phyloP scores from a whole-genome alignment of 35 echinoderm and acorn worm genomes.

The Heliocidaris tuberculata region DNA sequence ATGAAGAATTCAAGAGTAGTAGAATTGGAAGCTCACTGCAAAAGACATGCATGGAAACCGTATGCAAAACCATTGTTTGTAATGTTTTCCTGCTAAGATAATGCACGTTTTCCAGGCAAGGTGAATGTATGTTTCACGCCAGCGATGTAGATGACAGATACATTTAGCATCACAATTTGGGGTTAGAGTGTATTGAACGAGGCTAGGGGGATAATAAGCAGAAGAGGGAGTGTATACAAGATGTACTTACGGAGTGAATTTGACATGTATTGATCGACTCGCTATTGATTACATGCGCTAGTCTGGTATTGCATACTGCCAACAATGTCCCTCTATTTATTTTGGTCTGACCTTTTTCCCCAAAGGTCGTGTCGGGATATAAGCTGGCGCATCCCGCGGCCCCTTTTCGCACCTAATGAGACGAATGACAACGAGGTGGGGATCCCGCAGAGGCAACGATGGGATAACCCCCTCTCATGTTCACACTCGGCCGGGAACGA shows the following conservation, averaged over 20 bases:
- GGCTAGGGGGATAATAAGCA: too few species aligned
- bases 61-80: too few species aligned
- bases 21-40: too few species aligned
- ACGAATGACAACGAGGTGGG: neutral
- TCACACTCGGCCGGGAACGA: neutral
- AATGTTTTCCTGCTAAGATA: too few species aligned
- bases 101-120: too few species aligned
- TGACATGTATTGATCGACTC: neutral
- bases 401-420: constrained; percentile 7
- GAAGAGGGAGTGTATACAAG: too few species aligned
- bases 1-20: too few species aligned
- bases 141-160: too few species aligned
- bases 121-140: too few species aligned
- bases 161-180: too few species aligned
- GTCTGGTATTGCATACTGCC: neutral
- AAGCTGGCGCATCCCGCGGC: neutral
- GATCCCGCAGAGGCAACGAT: neutral
- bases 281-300: neutral
- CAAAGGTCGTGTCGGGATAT: neutral
- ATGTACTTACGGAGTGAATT: neutral
- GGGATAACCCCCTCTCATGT: neutral
- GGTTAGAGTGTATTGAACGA: too few species aligned
- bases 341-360: neutral
- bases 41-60: too few species aligned
- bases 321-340: neutral